Base-by-base conservation (phyloP, 2,797 vertebrate species). In the Malurus splendens region DNA sequence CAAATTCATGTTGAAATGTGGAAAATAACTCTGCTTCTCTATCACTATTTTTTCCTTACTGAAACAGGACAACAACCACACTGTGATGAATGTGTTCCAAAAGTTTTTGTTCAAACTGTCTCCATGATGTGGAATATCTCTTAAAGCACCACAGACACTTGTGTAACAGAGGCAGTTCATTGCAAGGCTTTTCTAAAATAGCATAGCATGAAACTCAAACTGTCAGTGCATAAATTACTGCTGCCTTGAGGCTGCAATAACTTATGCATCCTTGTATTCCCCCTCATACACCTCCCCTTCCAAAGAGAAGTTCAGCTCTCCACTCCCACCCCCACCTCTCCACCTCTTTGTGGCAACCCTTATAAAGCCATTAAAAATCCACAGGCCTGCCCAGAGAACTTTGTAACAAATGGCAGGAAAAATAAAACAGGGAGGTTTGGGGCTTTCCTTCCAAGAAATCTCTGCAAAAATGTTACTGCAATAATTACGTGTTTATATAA, bases 181-280 rank as follows among this genome's bases (percentile, higher is more conserved):
- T 33, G 18, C 60, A 72, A 86, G 51, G 65, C 81, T 82, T 79
- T 84, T 93, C 74, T n/a, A 75, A 92, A 90, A 93, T 44, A 95
- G 77, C 86, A 78, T 12, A 86, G 90, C 90, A 91, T 93, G 85
- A 96, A 95, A 91, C 79, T 87, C 68, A 87, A 93, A 90, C 75
- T 92, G 95, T 93, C 93, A 94, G 82, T 64, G 82, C 86, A 90
- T 92, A 93, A 90, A 95, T 93, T 86, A 93, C 87, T 56, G 65
- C 61, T 90, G 82, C 93, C 95, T 91, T 30, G 55, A 80, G 93
- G 94, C 93, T 85, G 72, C 66, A 92, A 50, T 90, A 79, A 77
- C 82, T 91, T 87, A 85, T 51, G 79, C 77, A 93, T 87, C 90
- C 77, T 83, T 82, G 38, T 91, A 52, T 77, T 85, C 71, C 57